These are phyloP conservation scores for Neomonachus schauinslandi DNA, from an alignment of 2,113 vertebrate genomes.

Conservation along the genomic window DNA sequence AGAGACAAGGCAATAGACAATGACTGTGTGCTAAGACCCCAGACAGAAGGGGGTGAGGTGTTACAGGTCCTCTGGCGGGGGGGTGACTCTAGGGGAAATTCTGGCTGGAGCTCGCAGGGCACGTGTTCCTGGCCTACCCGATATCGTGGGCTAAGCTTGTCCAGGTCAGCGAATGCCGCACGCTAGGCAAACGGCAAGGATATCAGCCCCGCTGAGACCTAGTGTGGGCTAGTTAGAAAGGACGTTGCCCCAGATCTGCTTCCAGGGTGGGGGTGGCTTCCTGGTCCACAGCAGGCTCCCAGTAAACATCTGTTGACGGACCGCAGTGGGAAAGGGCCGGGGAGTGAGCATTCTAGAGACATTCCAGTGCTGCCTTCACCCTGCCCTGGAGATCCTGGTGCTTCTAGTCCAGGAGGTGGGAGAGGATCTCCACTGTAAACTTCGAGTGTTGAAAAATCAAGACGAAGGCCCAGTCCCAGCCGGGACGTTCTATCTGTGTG, in stretches of 20 bases:
- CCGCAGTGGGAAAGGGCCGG: background rate
- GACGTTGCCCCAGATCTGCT: background rate
- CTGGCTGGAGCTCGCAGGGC: background rate
- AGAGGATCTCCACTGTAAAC: background rate
- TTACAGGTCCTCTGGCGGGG: background rate
- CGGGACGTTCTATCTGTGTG: accelerated
- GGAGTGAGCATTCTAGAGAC: background rate
- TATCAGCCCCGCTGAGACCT: background rate
- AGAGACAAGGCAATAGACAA: background rate
- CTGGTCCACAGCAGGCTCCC: background rate
- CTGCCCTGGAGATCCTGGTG: background rate
- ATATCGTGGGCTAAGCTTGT: background rate
- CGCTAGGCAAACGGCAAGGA: background rate
- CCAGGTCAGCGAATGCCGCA: background rate
- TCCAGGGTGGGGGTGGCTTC: background rate
- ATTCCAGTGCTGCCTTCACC: background rate
- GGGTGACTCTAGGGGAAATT: background rate
- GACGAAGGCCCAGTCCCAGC: background rate
- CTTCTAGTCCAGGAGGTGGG: background rate
- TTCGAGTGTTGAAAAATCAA: background rate
- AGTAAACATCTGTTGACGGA: background rate
- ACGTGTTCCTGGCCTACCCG: background rate
- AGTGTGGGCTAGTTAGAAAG: background rate
- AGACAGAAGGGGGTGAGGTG: background rate
- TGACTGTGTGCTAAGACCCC: background rate